These are phyloP conservation scores for Cynocephalus volans DNA, from an alignment of 2,113 vertebrate species.

Conservation along the genomic window DNA sequence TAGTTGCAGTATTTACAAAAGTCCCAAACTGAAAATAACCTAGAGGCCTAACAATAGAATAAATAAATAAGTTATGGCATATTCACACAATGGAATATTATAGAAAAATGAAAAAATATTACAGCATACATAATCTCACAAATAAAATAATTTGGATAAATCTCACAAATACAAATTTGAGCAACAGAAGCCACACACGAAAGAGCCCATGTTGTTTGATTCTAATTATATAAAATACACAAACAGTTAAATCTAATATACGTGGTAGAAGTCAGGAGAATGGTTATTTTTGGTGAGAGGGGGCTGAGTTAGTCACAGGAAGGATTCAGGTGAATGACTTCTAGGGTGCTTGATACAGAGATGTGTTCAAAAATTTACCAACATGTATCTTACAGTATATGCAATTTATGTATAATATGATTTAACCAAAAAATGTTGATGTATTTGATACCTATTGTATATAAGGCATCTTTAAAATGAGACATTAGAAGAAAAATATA, in stretches of 20 bases:
- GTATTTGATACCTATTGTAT: not conserved
- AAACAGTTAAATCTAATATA: not conserved
- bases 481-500: not conserved
- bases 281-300: not conserved
- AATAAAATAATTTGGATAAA: not conserved
- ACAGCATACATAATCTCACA: not conserved
- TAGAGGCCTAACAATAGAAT: not conserved
- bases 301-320: not conserved
- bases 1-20: not conserved
- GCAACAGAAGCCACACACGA: not conserved
- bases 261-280: not conserved
- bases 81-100: not conserved
- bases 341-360: not conserved
- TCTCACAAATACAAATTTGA: not conserved
- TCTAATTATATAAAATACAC: not conserved
- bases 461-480: not conserved
- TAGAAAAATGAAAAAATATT: slow-evolving; percentile 1
- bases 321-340: not conserved
- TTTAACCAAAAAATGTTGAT: not conserved
- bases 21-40: not conserved
- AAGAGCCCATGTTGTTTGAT: not conserved
- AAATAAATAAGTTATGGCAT: not conserved
- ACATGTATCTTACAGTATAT: not conserved
- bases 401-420: not conserved
- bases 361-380: not conserved